Evolutionary conservation across 2,113 vertebrate species (phyloP).

Genomic region (Peromyscus maniculatus): DNA sequence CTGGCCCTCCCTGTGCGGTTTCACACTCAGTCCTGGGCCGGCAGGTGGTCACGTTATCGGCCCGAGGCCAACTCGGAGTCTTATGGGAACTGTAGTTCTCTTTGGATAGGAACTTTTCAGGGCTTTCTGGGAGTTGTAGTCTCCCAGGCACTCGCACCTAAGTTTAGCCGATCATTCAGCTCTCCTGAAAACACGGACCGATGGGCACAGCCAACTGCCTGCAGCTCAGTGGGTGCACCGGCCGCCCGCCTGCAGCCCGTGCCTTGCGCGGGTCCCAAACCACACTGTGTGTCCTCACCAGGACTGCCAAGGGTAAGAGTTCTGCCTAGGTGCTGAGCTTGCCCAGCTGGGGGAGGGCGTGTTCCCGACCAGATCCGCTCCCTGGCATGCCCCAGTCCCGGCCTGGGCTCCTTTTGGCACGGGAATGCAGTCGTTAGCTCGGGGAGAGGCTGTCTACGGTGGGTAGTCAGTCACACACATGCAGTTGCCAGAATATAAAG

Average conservation of each 20-base stretch:
- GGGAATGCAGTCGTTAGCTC: background rate
- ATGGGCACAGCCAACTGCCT: background rate
- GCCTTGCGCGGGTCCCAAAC: background rate
- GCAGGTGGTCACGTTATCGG: background rate
- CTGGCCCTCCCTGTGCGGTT: background rate
- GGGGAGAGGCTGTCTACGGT: background rate
- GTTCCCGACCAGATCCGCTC: background rate
- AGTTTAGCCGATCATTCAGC: background rate
- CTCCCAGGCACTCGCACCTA: background rate
- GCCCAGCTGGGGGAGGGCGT: background rate
- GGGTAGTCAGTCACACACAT: conserved; percentile 60
- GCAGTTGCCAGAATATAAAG: conserved; percentile 67
- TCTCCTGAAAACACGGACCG: background rate
- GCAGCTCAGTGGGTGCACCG: background rate
- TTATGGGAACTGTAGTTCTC: conserved; percentile 82
- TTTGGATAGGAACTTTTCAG: conserved; percentile 25
- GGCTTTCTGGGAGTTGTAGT: conserved; percentile 82
- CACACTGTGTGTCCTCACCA: background rate
- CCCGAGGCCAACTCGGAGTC: conserved; percentile 57
- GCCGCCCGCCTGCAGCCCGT: background rate
- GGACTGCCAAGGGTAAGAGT: background rate
- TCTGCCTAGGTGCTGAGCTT: background rate
- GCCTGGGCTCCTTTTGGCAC: background rate
- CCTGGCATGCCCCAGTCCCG: background rate
- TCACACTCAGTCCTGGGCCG: background rate